Percentiles rank a stretch among this genome's conserved stretches.
phyloP scores from a whole-genome alignment of 2,888 invertebrate species.

The Bombylius major region DNA sequence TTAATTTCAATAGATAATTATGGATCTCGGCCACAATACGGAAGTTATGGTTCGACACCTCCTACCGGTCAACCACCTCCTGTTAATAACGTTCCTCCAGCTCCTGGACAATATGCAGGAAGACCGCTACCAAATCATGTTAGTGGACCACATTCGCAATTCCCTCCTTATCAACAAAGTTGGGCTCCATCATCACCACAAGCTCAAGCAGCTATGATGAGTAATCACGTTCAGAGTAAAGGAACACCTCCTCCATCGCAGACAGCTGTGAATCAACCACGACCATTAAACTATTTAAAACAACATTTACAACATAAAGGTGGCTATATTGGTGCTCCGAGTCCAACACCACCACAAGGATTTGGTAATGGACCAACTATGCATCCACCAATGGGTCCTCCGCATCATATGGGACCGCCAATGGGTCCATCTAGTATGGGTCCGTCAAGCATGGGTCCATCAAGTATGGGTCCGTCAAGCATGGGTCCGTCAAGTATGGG shows the following conservation, averaged over 20 bases:
- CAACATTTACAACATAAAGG: conserved; percentile 61
- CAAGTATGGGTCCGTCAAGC: conserved; percentile 28
- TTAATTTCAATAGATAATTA: conserved; percentile 27
- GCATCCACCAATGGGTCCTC: conserved; percentile 46
- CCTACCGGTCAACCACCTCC: conserved; percentile 28
- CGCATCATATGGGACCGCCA: conserved; percentile 40
- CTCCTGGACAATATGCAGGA: conserved; percentile 41
- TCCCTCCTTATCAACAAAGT: conserved; percentile 34
- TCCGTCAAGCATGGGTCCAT: conserved; percentile 44
- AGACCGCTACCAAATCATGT: conserved; percentile 45
- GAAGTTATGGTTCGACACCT: conserved; percentile 39
- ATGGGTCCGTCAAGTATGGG: neutral
- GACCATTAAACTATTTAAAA: conserved; percentile 51
- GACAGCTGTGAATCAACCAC: conserved; percentile 35
- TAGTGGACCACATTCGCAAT: conserved; percentile 36
- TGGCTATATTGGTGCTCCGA: conserved; percentile 42
- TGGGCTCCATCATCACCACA: conserved; percentile 35
- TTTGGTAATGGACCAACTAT: conserved; percentile 41
- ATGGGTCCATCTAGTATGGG: conserved; percentile 58
- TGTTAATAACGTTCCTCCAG: conserved; percentile 27
- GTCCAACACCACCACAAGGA: conserved; percentile 46
- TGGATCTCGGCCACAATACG: conserved; percentile 42
- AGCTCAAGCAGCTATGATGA: conserved; percentile 26
- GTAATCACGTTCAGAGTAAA: conserved; percentile 35
- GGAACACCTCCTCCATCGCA: conserved; percentile 39